These are phyloP conservation scores for Tarsius wallacei DNA, from an alignment of 2,797 vertebrate genomes.

Conservation along the genomic window DNA sequence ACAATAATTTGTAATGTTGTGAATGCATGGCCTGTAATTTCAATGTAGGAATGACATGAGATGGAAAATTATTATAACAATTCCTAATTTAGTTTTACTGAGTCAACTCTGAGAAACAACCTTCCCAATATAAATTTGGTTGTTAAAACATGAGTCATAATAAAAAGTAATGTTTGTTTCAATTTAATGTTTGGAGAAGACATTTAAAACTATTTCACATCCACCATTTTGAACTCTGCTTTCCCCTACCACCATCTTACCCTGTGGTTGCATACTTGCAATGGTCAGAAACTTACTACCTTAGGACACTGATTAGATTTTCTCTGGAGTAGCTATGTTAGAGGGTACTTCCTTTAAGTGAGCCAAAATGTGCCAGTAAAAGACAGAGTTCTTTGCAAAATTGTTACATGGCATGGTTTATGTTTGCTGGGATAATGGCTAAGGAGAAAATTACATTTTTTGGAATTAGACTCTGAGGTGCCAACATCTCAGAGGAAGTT, in stretches of 20 bases:
- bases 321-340: background rate
- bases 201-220: background rate
- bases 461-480: background rate
- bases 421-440: background rate
- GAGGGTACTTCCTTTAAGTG: background rate
- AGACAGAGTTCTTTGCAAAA: background rate
- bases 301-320: background rate
- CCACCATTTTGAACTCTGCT: background rate
- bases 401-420: background rate
- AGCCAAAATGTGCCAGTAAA: background rate
- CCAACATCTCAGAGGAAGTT: background rate
- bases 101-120: background rate
- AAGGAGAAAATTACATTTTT: background rate
- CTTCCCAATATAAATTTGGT: background rate
- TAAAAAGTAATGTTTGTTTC: constrained; percentile 41
- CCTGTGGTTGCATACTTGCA: accelerated
- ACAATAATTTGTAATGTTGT: background rate
- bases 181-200: background rate
- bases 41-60: background rate
- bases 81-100: background rate
- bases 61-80: background rate
- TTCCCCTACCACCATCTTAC: background rate
- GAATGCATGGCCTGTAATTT: constrained; percentile 18
- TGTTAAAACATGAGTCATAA: background rate
- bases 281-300: background rate